Evolutionary conservation across 2,888 invertebrate genomes (phyloP), one percentile per base, ranked within the genome.

Genomic region (Volucella bombylans): DNA sequence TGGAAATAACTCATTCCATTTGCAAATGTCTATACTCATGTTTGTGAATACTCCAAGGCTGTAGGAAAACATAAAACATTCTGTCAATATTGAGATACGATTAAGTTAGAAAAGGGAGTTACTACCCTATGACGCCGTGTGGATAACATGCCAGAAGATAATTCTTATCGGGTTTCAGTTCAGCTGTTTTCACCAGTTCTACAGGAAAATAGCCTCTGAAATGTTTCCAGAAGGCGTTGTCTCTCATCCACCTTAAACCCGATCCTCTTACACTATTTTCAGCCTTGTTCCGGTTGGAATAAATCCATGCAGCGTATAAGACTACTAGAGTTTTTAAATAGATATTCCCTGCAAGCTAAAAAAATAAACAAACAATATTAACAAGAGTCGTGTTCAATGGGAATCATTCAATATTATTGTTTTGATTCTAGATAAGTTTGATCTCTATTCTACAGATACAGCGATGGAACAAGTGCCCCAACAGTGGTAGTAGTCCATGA

Each of bases 61-160:
- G n/a, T 6, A 55, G 18, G 49, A 9, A 9, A 55, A 2, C 11
- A 18, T 11, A 11, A 3, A 3, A n/a, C 0, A 9, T 39, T 10
- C 12, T 31, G 4, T 39, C 1, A 10, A 6, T 38, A 10, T 18
- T 18, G 31, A 55, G 23, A 4, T 14, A 6, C 8, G 23, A 38
- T 41, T 23, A 23, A 38, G n/a, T 62, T 52, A 2, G 2, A 18
- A 10, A 14, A 41, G 14, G 10, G 2, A 8, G 23, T 10, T 31
- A 1, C 88, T 87, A 92, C 91, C 92, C 90, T 39, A 98, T 93
- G 0, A 97, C 93, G 1, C 99, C 99, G 91, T 99, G 99, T 0
- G 99, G 99, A 91, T 97, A 98, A 78, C 95, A 94, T 4, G 97
- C 97, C 85, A 97, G 94, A 31, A 98, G 93, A 90, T 98, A 98